Evolutionary conservation across 2,888 invertebrate species (phyloP), one percentile per base, ranked within the genome.

Genomic region (Esperia sulphurella): DNA sequence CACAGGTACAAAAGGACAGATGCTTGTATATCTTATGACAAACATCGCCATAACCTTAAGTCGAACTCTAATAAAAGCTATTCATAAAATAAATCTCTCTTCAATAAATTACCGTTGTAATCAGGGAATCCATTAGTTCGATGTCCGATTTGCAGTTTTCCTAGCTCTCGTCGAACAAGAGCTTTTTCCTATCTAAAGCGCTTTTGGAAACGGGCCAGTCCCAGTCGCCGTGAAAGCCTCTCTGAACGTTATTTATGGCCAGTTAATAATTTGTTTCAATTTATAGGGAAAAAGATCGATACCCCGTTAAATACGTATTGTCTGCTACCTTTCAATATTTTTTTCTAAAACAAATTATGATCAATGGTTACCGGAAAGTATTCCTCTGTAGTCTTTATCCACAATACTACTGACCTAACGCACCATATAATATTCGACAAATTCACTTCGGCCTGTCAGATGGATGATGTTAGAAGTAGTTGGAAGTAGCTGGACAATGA

Each of bases 181-280:
- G 65, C 65, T 74, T 75, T 81, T 79, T 74, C 71, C 71, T 75
- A 78, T 79, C 79, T 77, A 75, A 79, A 84, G 68, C 71, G 72
- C 69, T 73, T 52, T 68, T 86, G 85, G 86, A 83, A 66, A 52
- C 60, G 58, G 54, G 84, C 87, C 87, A 86, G 76, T 70, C 10
- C 73, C n/a, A 21, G 21, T 21, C 31, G 71, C 66, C 62, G 66
- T 61, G 51, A 61, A 67, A 75, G 71, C 69, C 69, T 73, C 59
- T 64, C 68, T 68, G 74, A 73, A 61, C 71, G 65, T 78, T 84
- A 83, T 85, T 86, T 85, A 86, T 85, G 58, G 70, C 75, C 66
- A 71, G 79, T 83, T 85, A 82, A 84, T 86, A 81, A 81, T 83
- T 82, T 81, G 73, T 78, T 83, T 80, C 80, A 78, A 81, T 83